phyloP scores from a whole-genome alignment of 2,888 invertebrate genomes.

The Ceramica pisi region DNA sequence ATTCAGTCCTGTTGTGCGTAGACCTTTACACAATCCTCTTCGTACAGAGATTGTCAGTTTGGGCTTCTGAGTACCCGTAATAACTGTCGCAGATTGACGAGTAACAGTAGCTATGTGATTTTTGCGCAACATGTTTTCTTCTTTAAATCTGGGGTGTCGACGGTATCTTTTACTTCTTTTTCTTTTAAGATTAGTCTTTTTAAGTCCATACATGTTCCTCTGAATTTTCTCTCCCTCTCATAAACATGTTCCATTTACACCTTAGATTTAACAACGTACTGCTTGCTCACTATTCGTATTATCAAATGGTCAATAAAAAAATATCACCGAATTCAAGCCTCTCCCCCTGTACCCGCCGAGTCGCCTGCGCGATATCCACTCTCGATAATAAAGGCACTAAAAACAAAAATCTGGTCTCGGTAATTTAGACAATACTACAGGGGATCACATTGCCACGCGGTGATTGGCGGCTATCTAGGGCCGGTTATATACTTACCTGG shows the following conservation, averaged over 20 bases:
- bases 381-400: constrained; percentile 34
- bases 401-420: constrained; percentile 36
- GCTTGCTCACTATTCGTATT: not conserved
- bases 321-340: constrained; percentile 32
- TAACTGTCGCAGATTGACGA: not conserved
- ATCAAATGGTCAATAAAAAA: constrained; percentile 19
- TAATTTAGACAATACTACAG: constrained; percentile 11
- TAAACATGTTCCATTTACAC: not conserved
- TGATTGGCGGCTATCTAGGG: not conserved
- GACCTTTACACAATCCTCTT: not conserved
- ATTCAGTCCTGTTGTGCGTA: too few relatives aligned
- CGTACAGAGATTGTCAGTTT: not conserved
- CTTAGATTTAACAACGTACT: not conserved
- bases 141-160: too few relatives aligned
- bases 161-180: not conserved
- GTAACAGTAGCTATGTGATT: not conserved
- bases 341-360: constrained; percentile 9
- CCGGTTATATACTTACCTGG: too few relatives aligned
- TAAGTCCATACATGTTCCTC: not conserved
- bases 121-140: not conserved
- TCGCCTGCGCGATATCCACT: constrained; percentile 32
- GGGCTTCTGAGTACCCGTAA: not conserved
- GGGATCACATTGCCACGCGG: not conserved
- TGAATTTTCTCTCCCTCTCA: not conserved
- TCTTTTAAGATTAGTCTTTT: too few relatives aligned